Percentiles rank a stretch among this genome's conserved stretches.
These are phyloP conservation scores for Amphiprion percula DNA, from an alignment of 2,113 vertebrate genomes.

Conservation along the genomic window DNA sequence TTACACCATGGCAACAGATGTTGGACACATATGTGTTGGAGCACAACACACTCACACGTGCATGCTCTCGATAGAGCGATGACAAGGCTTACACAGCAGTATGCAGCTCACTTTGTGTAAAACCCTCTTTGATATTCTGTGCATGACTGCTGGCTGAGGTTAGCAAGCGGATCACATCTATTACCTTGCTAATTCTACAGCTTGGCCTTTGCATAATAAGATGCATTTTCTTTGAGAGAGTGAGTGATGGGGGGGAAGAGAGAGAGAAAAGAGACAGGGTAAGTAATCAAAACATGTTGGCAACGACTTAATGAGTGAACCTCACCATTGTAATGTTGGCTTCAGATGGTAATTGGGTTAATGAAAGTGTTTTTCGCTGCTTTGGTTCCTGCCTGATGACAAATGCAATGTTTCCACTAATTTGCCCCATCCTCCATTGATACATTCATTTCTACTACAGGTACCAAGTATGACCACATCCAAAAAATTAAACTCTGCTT, in stretches of 20 bases:
- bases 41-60: conserved; percentile 7
- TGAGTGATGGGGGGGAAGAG: conserved; percentile 16
- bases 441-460: conserved; percentile 20
- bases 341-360: conserved; percentile 66
- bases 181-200: conserved; percentile 80
- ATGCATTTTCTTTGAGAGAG: conserved; percentile 64
- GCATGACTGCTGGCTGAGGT: conserved; percentile 65
- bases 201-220: conserved; percentile 79
- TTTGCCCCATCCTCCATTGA: conserved; percentile 23
- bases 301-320: conserved; percentile 76
- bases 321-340: conserved; percentile 47
- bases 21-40: conserved; percentile 41
- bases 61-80: conserved; percentile 24
- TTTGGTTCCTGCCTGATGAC: conserved; percentile 41
- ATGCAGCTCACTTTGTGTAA: conserved; percentile 50
- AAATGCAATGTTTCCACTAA: conserved; percentile 40
- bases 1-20: conserved; percentile 53
- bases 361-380: conserved; percentile 53
- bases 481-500: background rate
- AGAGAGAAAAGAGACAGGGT: conserved; percentile 55
- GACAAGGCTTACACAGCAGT: conserved; percentile 51
- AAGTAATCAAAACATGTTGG: conserved; percentile 71
- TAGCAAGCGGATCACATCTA: conserved; percentile 80
- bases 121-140: conserved; percentile 74
- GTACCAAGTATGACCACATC: conserved; percentile 27